Evolutionary conservation across 2,888 invertebrate species (phyloP).

Genomic region (Atrina japonica): DNA sequence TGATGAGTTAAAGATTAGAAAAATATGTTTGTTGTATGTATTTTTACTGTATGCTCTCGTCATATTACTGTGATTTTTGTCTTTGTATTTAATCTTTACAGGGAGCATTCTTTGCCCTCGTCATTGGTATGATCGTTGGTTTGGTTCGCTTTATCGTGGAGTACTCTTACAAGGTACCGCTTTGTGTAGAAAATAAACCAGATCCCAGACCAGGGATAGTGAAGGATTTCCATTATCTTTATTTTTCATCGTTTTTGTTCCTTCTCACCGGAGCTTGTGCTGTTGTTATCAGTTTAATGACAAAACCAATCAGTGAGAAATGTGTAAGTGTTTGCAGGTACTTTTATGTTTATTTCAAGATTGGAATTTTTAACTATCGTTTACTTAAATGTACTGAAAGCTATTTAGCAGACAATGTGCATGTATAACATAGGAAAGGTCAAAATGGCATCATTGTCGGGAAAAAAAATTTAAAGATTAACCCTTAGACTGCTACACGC

Average conservation of each 20-base stretch:
- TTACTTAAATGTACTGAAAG: neutral
- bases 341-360: neutral
- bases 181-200: conserved; percentile 77
- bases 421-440: too few relatives aligned
- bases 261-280: conserved; percentile 79
- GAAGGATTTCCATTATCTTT: conserved; percentile 80
- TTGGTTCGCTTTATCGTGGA: conserved; percentile 81
- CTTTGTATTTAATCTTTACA: too few relatives aligned
- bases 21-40: too few relatives aligned
- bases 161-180: conserved; percentile 80
- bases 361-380: neutral
- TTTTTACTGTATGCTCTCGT: too few relatives aligned
- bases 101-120: conserved; percentile 83
- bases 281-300: conserved; percentile 80
- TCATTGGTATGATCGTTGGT: conserved; percentile 82
- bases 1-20: too few relatives aligned
- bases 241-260: conserved; percentile 82
- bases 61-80: too few relatives aligned
- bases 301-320: conserved; percentile 80
- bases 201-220: conserved; percentile 70
- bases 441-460: neutral
- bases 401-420: neutral
- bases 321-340: conserved; percentile 72
- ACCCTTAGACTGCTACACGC: too few relatives aligned
- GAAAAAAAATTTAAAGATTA: neutral